Evolutionary conservation across 2,888 invertebrate species (phyloP), one percentile per base, ranked within the genome.

Genomic region (Acrobasis repandana): DNA sequence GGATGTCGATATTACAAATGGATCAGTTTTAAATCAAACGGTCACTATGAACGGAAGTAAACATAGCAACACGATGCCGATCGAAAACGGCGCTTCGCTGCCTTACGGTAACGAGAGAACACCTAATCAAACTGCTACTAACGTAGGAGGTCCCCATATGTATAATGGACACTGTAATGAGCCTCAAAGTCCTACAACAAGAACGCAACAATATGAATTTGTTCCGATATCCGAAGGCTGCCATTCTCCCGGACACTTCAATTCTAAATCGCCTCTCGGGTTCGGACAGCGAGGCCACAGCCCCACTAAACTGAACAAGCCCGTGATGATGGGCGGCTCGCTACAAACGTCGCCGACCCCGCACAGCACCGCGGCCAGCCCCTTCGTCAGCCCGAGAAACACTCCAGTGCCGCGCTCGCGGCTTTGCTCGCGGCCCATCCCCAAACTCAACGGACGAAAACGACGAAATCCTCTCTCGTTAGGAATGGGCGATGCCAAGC

Each of bases 141-240:
- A 75, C 56, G 67, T 78, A 1, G 77, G 75, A 1, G 80, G 77
- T 3, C 66, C 83, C 9, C 82, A 84, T 63, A 67, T 83, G 8
- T 90, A 86, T 65, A 90, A 90, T 63, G 90, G 89, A 1, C 86
- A 87, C 62, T 75, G 87, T 59, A 87, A 84, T 50, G 94, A 95
- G 58, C 95, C 95, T 0, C 95, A 95, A 67, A 96, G 96, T 87
- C 96, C 96, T 10, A 96, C 96, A 65, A 95, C 96, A 50, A 93
- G 95, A 65, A 94, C 96, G 54, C 95, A 96, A 79, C 95, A 96
- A 77, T 97, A 96, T 79, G 96, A 95, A 82, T 97, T 97, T 76
- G 96, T 96, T 36, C 97, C 97, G 0, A 97, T 97, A 76, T 96
- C 97, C 43, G 96, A 96, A 9, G 95, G 95, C n/a, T 94, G 95